Evolutionary conservation across 2,797 vertebrate species (phyloP), one percentile per base, ranked within the genome.

Genomic region (Enteromius fasciolatus): DNA sequence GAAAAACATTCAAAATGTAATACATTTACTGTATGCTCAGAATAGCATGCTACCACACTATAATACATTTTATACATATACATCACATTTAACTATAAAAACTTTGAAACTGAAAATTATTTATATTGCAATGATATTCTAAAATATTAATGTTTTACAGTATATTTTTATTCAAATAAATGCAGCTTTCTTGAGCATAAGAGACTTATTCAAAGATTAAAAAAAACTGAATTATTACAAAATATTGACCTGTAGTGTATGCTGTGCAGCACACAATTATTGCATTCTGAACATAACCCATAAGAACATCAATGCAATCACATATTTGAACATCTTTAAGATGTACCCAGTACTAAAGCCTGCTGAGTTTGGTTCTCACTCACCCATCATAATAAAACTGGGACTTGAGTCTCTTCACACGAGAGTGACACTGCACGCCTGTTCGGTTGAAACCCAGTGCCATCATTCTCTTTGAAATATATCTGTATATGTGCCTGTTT

Each of bases 341-440:
- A 8, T 31, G 3, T 63, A 31, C 7, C 59, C 59, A 63, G 25
- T 31, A 31, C 25, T 31, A 31, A 33, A 64, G 28, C 28, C 28
- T 33, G 61, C 15, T 9, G 28, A 33, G 28, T 33, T 64, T 33
- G 28, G 61, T 33, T 33, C 28, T 57, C 18, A 89, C 91, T 88
- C 39, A 94, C 94, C 92, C 93, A 85, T 94, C 94, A 10, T 93
- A 93, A 50, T 90, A 88, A 85, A 93, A 94, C 81, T 92, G 88
- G 0, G 92, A 86, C 85, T 94, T 94, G 17, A 94, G 93, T 82
- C 94, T 92, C 74, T 94, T 94, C 0, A 94, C 88, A 41, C 92
- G 93, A 0, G 93, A 93, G 90, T 94, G 93, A 90, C 93, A 94
- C 88, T 94, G 94, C 88, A 93, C 93, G 0, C 92, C 87, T 9